phyloP scores from a whole-genome alignment of 2,113 vertebrate genomes.

The Stegostoma tigrinum region DNA sequence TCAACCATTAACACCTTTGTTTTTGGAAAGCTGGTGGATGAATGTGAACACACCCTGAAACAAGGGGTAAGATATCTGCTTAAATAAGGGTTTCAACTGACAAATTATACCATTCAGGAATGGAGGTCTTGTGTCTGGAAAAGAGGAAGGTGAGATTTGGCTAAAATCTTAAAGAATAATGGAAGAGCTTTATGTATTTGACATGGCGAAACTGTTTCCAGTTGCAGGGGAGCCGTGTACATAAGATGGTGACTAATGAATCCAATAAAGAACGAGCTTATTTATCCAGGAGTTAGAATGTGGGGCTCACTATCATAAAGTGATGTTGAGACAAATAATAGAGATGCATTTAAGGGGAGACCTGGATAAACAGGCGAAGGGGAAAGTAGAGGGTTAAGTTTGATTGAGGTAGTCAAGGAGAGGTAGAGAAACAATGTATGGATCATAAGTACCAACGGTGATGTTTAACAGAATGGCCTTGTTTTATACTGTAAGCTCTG shows the following conservation, averaged over 20 bases:
- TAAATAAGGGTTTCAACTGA: neutral
- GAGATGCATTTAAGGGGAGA: neutral
- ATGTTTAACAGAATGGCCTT: neutral
- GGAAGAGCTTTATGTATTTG: neutral
- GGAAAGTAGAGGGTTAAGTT: neutral
- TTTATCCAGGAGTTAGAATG: neutral
- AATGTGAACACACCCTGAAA: slow-evolving; percentile 48
- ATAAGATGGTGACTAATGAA: neutral
- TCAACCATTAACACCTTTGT: slow-evolving; percentile 49
- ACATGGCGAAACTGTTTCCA: neutral
- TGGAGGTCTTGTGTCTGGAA: neutral
- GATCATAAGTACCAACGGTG: neutral
- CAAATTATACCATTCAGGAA: neutral
- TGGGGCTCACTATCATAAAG: neutral
- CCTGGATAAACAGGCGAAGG: neutral
- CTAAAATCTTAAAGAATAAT: neutral
- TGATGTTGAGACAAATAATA: neutral
- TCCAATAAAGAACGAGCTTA: neutral
- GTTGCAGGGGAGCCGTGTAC: neutral
- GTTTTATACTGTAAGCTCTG: neutral
- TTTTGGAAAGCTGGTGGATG: slow-evolving; percentile 54
- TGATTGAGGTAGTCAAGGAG: neutral
- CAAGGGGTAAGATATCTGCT: slow-evolving; percentile 49
- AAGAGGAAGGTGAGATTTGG: neutral
- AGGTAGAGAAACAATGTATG: neutral